Conservation (phyloP, 2,888 invertebrate species). For the Lacanobia wlatinum region DNA sequence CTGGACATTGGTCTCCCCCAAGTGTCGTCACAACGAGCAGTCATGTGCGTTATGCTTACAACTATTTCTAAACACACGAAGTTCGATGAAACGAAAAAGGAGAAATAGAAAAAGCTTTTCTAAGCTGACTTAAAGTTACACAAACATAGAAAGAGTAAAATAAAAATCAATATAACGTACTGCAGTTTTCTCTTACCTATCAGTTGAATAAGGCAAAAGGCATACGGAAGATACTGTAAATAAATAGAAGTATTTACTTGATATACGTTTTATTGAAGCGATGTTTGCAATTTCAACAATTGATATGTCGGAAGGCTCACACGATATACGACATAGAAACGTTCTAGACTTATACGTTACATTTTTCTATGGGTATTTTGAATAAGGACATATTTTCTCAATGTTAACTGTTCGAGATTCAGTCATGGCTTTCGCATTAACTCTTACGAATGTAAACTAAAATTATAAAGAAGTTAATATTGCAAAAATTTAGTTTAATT, state of each 20-base stretch:
- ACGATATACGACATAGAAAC: background rate
- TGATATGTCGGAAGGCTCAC: background rate
- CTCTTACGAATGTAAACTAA: too few species aligned
- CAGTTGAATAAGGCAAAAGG: background rate
- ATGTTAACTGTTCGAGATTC: background rate
- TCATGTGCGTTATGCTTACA: too few species aligned
- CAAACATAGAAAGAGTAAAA: background rate
- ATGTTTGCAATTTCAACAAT: conserved; percentile 10
- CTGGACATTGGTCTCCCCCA: too few species aligned
- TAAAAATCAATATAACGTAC: background rate
- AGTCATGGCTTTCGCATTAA: background rate
- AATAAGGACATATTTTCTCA: background rate
- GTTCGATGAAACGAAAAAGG: background rate
- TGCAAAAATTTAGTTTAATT: too few species aligned
- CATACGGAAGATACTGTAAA: conserved; percentile 19
- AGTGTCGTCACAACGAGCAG: too few species aligned
- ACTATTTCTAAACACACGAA: background rate
- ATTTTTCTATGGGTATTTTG: background rate
- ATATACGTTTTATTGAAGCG: conserved; percentile 6
- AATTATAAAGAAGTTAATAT: too few species aligned
- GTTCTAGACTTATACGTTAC: background rate
- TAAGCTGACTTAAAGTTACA: background rate
- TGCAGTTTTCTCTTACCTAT: background rate
- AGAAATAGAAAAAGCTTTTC: background rate
- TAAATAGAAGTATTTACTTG: conserved; percentile 5